Percentiles rank a stretch among this genome's conserved stretches.
Evolutionary conservation across 2,888 invertebrate genomes (phyloP).

Genomic region (Eupithecia centaureata): DNA sequence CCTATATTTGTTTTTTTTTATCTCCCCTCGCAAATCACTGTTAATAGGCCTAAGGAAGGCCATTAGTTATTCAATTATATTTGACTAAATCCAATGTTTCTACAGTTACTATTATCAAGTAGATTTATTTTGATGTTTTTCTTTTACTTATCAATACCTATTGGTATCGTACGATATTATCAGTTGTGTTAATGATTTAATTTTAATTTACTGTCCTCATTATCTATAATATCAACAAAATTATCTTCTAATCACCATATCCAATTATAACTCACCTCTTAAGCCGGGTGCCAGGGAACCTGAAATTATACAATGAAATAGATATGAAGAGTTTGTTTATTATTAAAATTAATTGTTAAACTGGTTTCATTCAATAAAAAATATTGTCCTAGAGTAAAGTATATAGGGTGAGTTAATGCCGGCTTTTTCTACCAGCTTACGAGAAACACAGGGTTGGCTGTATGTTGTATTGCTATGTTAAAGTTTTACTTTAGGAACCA

Average conservation of each 20-base stretch:
- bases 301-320: background rate
- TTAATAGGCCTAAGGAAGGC: too few relatives aligned
- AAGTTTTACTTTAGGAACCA: too few relatives aligned
- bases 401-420: background rate
- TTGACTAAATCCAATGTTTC: too few relatives aligned
- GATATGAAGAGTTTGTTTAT: background rate
- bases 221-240: background rate
- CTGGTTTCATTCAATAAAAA: too few relatives aligned
- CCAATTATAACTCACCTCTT: constrained; percentile 3
- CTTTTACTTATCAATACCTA: background rate
- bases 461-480: too few relatives aligned
- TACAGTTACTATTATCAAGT: background rate
- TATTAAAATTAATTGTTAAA: background rate
- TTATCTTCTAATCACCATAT: constrained; percentile 3
- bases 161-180: constrained; percentile 3
- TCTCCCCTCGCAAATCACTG: too few relatives aligned
- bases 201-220: background rate
- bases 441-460: too few relatives aligned
- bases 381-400: too few relatives aligned
- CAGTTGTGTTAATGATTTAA: background rate
- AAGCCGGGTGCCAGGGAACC: constrained; percentile 6
- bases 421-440: too few relatives aligned
- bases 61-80: too few relatives aligned
- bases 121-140: too few relatives aligned
- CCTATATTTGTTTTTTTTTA: too few relatives aligned